Conservation (phyloP, 1,140 invertebrate genomes). For the Neodiprion pinetum region DNA sequence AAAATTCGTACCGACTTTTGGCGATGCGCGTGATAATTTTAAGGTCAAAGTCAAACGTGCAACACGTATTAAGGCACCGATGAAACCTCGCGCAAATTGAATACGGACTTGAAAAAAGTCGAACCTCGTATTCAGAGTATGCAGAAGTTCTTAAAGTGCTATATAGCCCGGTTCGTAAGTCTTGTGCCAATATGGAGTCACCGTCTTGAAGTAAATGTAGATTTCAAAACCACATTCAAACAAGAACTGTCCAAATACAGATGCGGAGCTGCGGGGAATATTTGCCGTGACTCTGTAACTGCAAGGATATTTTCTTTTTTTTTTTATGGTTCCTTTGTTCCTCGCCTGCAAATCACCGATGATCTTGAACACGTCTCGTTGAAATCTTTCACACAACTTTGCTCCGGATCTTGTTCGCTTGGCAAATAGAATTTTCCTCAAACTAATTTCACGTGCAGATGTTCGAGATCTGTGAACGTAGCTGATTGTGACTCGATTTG, state of each 20-base stretch:
- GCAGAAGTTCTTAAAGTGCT: conserved; percentile 15
- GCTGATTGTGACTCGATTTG: too few species aligned
- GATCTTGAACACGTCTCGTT: background rate
- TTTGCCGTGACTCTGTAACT: conserved; percentile 38
- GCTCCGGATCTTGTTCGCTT: too few species aligned
- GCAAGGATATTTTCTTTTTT: background rate
- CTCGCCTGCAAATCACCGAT: background rate
- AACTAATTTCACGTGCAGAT: too few species aligned
- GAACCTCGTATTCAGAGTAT: background rate
- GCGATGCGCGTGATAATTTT: too few species aligned
- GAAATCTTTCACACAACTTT: background rate
- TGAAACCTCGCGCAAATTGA: background rate
- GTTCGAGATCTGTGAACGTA: too few species aligned
- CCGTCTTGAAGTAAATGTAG: conserved; percentile 59
- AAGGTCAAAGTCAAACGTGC: too few species aligned
- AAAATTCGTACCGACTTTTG: too few species aligned
- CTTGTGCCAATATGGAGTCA: conserved; percentile 45
- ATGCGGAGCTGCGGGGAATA: conserved; percentile 44
- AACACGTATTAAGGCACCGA: background rate
- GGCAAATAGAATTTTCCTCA: too few species aligned
- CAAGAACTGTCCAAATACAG: conserved; percentile 59
- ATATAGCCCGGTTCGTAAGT: conserved; percentile 36
- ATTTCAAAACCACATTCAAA: conserved; percentile 60
- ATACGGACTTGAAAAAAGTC: background rate
- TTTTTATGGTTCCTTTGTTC: background rate